Conservation (phyloP, 2,888 invertebrate genomes). For the Tenthredo distinguenda region DNA sequence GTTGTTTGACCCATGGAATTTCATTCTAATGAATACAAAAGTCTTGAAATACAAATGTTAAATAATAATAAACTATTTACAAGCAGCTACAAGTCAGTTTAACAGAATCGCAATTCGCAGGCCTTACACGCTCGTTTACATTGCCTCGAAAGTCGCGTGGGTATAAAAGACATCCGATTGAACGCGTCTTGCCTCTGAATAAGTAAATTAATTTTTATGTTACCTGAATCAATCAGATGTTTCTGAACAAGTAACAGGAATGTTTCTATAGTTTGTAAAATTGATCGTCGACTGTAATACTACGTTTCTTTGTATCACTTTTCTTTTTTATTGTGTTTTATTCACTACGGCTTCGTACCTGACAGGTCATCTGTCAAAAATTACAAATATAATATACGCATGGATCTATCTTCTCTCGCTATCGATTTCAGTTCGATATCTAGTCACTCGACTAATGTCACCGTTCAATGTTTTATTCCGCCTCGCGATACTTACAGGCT, state of each 20-base stretch:
- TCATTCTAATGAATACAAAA: background rate
- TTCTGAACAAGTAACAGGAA: background rate
- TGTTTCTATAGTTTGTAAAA: background rate
- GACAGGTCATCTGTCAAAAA: constrained; percentile 21
- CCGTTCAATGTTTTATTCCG: constrained; percentile 11
- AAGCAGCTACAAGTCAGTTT: background rate
- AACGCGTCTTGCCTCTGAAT: constrained; percentile 15
- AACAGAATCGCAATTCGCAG: background rate
- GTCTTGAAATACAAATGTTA: background rate
- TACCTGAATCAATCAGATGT: background rate
- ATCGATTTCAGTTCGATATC: background rate
- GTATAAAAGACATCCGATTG: constrained; percentile 6
- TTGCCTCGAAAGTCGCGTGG: constrained; percentile 7
- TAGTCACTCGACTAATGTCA: constrained; percentile 9
- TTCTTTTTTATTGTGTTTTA: background rate
- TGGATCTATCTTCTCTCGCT: background rate
- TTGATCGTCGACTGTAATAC: constrained; percentile 4
- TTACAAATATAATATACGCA: background rate
- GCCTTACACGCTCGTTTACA: background rate
- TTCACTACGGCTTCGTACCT: background rate
- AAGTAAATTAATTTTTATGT: background rate
- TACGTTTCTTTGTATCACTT: background rate
- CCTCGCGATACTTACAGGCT: constrained; percentile 64
- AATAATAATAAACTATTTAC: background rate
- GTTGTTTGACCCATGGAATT: background rate